Base-by-base conservation (phyloP, 2,888 invertebrate species). In the Ichneumon xanthorius region DNA sequence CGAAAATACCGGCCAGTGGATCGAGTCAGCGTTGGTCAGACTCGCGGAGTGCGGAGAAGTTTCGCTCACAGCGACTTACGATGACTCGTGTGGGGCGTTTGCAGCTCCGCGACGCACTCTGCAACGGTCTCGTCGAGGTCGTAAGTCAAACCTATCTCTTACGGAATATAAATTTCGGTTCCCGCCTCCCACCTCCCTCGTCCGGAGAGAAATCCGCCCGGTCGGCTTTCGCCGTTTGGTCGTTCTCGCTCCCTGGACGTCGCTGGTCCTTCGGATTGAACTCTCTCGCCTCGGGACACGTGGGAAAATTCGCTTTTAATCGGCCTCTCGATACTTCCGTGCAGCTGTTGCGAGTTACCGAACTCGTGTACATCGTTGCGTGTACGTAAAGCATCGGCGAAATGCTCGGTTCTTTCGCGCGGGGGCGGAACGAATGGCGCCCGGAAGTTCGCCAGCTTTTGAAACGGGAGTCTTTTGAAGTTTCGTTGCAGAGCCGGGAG, bases 341-440 rank as follows among this genome's bases (percentile, higher is more conserved):
- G 37, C 82, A 77, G 53, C 82, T 65, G 82, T 30, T 45, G 22
- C 82, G 14, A 82, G 82, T 77, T 65, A 16, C 5, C 9, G 67
- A 82, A 82, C 71, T 82, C 40, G 19, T n/a, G 7, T 40, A 9
- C 19, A 22, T 67, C 22, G 37, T 45, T 53, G 55, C 45, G 22
- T 22, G 40, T 33, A 37, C 26, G 11, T 1, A 50, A 50, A 65
- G 65, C 40, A 50, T 55, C 48, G 19, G 55, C 37, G 63, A 63
- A 40, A 19, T 37, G 48, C 33, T 58, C 40, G 14, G 33, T 55
- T 72, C 37, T 40, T 40, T 67, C 40, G 19, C 67, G 5, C 19
- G 11, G 19, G 11, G 22, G 11, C 9, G 40, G 40, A 19, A 19
- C 19, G 40, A 40, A 19, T 9, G 5, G 4, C 11, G n/a, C 40